Conservation (phyloP, 2,797 vertebrate genomes). For the Coregonus suidteri region DNA sequence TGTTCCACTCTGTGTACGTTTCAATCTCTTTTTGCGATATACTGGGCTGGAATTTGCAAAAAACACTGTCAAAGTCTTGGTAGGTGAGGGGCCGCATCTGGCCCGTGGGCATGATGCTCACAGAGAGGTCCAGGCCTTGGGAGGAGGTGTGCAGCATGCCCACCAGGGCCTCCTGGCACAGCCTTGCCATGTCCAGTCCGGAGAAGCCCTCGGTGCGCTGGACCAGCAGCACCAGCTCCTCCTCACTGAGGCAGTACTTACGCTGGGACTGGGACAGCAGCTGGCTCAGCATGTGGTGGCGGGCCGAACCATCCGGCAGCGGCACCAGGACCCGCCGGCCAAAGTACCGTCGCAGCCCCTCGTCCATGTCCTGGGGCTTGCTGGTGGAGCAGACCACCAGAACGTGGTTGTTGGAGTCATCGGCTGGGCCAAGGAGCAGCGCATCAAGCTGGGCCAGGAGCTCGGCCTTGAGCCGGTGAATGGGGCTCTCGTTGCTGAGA, state of each 20-base stretch:
- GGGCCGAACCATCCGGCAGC: conserved; percentile 84
- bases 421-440: conserved; percentile 87
- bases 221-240: conserved; percentile 85
- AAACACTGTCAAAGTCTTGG: conserved; percentile 87
- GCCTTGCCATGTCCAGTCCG: conserved; percentile 86
- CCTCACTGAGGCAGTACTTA: conserved; percentile 88
- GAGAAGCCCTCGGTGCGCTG: conserved; percentile 87
- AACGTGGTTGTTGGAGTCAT: conserved; percentile 81
- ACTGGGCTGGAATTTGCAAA: conserved; percentile 88
- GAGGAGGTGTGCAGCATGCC: conserved; percentile 87
- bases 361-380: conserved; percentile 87
- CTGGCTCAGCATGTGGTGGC: conserved; percentile 87
- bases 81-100: conserved; percentile 90
- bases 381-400: conserved; percentile 85
- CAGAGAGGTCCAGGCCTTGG: conserved; percentile 87
- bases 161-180: conserved; percentile 92
- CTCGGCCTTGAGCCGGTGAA: conserved; percentile 83
- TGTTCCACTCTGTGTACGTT: conserved; percentile 87
- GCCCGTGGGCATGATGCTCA: conserved; percentile 87
- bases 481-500: conserved; percentile 85
- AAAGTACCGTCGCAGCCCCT: conserved; percentile 86
- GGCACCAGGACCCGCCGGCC: conserved; percentile 86
- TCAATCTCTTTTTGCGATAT: conserved; percentile 89
- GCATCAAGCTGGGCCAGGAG: conserved; percentile 89
- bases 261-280: conserved; percentile 82